Base-by-base conservation (phyloP, 2,113 vertebrate genomes). In the Nanger granti region DNA sequence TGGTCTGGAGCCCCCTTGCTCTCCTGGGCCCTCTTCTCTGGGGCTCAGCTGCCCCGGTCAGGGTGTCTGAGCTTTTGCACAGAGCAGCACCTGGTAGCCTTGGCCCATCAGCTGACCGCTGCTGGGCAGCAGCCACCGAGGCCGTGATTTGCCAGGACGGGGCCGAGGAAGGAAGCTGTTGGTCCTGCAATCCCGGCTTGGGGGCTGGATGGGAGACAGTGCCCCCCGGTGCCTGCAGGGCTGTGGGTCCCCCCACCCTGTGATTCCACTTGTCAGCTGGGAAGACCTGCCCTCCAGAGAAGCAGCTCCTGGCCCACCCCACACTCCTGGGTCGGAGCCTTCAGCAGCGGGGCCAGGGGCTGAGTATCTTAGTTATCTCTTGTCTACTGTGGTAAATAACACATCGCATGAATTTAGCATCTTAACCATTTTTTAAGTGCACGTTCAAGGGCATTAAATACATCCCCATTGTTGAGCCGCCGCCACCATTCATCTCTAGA, bases 401-500 rank as follows among this genome's bases (percentile, higher is more conserved):
- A 24, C 44, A 4, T 7, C 8, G 34, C 7, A 6, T 84, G 37
- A 34, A 2, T 7, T 12, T 2, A 8, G 2, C 12, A 1, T 47
- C 73, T 69, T 7, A 13, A 0, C n/a, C 49, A 3, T 9, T 9
- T 54, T 34, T 11, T 41, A 1, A 12, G 11, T 2, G 57, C 13
- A 5, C 49, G 10, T 8, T 41, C 7, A 5, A 57, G 44, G 34
- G 22, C 7, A 1, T 3, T 1, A 10, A 34, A 29, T 11, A 11
- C n/a, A 28, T 2, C 17, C 11, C 5, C 28, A 0, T 0, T 17
- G 18, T 5, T 18, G 24, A 4, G 41, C 20, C 2, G 14, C 14
- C 2, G 0, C 28, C 44, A 1, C 10, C 1, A 0, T 47, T 31
- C 10, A 1, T 18, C 57, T 47, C 8, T 11, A 7, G n/a, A 14